These are phyloP conservation scores for Corticium candelabrum DNA, from an alignment of 37 sponge, comb jelly and placozoan species.

Conservation along the genomic window DNA sequence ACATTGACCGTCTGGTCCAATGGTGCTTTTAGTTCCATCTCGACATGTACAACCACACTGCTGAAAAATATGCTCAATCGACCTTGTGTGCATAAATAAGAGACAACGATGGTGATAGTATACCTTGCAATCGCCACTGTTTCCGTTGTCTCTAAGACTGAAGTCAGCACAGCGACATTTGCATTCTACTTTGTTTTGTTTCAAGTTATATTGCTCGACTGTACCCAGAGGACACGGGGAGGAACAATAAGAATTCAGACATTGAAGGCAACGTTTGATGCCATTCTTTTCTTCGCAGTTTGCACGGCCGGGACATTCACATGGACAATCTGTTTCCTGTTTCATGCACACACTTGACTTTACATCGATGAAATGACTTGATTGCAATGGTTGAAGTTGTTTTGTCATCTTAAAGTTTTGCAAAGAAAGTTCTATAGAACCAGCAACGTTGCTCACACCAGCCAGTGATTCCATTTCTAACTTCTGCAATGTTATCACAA, in stretches of 20 bases:
- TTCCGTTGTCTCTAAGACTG: not conserved
- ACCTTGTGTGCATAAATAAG: not conserved
- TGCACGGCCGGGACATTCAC: not conserved
- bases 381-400: not conserved
- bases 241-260: not conserved
- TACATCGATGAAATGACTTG: not conserved
- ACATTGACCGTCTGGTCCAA: slow-evolving; percentile 2
- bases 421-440: no score
- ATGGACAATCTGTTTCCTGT: not conserved
- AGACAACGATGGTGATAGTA: no score
- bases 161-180: not conserved
- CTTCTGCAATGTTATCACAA: no score
- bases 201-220: not conserved
- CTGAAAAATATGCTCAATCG: not conserved
- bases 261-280: not conserved
- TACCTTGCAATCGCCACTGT: not conserved
- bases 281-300: not conserved
- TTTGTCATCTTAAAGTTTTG: no score
- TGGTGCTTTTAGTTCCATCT: not conserved
- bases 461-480: no score
- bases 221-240: not conserved
- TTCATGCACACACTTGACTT: not conserved
- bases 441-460: no score
- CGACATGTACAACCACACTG: not conserved
- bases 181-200: not conserved